A percentile compares a stretch with the other conserved stretches of the same genome.
phyloP scores from a whole-genome alignment of 2,888 invertebrate genomes.

The Brenthis ino region DNA sequence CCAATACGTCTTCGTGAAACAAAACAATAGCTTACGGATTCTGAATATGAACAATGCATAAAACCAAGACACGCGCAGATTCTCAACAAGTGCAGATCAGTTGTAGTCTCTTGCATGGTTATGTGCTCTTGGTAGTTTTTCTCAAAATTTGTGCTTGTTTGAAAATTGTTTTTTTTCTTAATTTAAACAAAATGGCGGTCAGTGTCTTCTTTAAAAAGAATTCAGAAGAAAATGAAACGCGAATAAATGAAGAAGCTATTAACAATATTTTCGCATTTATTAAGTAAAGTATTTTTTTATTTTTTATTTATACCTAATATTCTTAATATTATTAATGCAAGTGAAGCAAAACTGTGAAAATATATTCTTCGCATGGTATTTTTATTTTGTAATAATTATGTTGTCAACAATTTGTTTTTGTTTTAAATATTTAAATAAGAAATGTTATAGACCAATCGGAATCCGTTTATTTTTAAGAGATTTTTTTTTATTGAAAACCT shows the following conservation, averaged over 20 bases:
- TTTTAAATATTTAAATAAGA: neutral
- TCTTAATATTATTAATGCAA: no score
- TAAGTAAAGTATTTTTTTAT: slow-evolving; percentile 18
- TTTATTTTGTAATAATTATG: no score
- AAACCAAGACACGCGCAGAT: slow-evolving; percentile 4
- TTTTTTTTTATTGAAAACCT: no score
- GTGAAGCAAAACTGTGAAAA: no score
- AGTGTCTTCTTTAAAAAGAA: slow-evolving; percentile 4
- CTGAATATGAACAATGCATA: slow-evolving; percentile 5
- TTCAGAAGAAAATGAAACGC: neutral
- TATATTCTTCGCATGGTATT: no score
- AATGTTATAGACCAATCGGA: neutral
- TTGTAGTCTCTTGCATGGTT: slow-evolving; percentile 30
- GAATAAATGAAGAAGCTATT: neutral
- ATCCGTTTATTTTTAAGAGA: no score
- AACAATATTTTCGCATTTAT: slow-evolving; percentile 5
- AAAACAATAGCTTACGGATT: neutral
- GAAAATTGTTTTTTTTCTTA: neutral
- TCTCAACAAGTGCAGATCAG: slow-evolving; percentile 1
- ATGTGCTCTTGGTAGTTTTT: slow-evolving; percentile 10
- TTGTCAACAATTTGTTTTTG: no score
- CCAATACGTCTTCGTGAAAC: neutral
- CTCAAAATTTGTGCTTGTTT: neutral
- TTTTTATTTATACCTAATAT: neutral
- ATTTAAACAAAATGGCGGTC: slow-evolving; percentile 12